These are phyloP conservation scores for Rhaphigaster nebulosa DNA, from an alignment of 2,888 invertebrate species.

Conservation along the genomic window DNA sequence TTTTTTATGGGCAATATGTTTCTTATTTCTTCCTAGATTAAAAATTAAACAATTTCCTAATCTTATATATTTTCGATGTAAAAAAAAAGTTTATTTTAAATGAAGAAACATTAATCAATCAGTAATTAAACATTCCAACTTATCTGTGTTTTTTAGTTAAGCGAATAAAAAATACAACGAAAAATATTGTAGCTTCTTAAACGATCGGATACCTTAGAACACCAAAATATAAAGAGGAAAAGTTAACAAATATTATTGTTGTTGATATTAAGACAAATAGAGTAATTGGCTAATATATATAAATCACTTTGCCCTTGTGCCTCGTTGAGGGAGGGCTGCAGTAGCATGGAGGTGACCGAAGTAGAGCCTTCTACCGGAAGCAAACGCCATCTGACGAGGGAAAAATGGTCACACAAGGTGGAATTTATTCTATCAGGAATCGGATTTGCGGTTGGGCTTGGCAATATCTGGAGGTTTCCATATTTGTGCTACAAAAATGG, in stretches of 20 bases:
- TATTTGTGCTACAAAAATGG: slow-evolving; percentile 73
- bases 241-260: background rate
- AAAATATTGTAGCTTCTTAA: background rate
- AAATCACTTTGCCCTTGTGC: slow-evolving; percentile 56
- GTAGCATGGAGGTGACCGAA: slow-evolving; percentile 53
- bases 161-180: too few relatives aligned
- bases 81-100: too few relatives aligned
- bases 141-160: too few relatives aligned
- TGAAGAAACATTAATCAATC: too few relatives aligned
- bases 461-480: slow-evolving; percentile 78
- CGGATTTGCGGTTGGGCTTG: slow-evolving; percentile 75
- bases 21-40: too few relatives aligned
- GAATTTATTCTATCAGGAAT: slow-evolving; percentile 75
- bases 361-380: background rate
- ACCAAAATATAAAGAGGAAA: background rate
- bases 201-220: background rate
- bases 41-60: too few relatives aligned
- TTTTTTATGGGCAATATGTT: too few relatives aligned
- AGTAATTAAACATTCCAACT: too few relatives aligned
- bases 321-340: slow-evolving; percentile 5
- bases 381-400: slow-evolving; percentile 57
- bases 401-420: slow-evolving; percentile 67
- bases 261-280: slow-evolving; percentile 44
- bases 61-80: too few relatives aligned
- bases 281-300: slow-evolving; percentile 53